Base-by-base conservation (phyloP, 2,113 vertebrate species). In the Typhlomys cinereus region DNA sequence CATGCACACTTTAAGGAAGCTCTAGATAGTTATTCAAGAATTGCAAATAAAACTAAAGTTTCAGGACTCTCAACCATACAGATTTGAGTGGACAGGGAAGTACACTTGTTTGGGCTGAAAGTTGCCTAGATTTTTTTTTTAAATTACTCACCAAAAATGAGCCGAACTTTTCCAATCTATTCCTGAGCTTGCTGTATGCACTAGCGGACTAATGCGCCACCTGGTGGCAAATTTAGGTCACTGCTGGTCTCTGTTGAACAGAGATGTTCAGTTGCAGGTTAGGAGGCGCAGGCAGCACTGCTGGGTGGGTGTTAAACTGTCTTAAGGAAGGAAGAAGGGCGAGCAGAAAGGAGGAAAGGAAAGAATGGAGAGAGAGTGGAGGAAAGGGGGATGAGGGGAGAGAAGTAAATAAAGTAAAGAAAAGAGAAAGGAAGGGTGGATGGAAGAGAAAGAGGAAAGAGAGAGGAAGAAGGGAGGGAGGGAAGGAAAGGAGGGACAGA, bases 201-300 rank as follows among this genome's bases (percentile, higher is more conserved):
- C 34, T 36, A 7, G 36, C 39, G 50, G 34, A 59, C 88, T 85
- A 41, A 27, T 92, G 85, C 92, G 92, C 96, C 96, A 94, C 86
- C 96, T 54, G 90, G 96, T 98, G 98, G 83, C 50, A 54, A 85
- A 0, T 3, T 0, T 0, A 3, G 36, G 73, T 83, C 62, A 69
- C 34, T 52, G 81, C 52, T 52, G 39, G 62, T 88, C 75, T 18
- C 4, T 36, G 36, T 18, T 10, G 0, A 23, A 59, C 25, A 1
- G 6, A 69, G 34, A 57, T 54, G 31, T 48, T 39, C 1, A 12
- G 11, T 20, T 44, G 36, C 27, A 64, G 2, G 34, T 39, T 13
- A 48, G 34, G 18, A 31, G 2, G 31, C 11, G 1, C 9, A 8
- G 34, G 7, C 10, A 0, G 39, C 41, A 17, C 2, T n/a, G 44